Evolutionary conservation across 2,888 invertebrate species (phyloP).

Genomic region (Hirtodrosophila confusa): DNA sequence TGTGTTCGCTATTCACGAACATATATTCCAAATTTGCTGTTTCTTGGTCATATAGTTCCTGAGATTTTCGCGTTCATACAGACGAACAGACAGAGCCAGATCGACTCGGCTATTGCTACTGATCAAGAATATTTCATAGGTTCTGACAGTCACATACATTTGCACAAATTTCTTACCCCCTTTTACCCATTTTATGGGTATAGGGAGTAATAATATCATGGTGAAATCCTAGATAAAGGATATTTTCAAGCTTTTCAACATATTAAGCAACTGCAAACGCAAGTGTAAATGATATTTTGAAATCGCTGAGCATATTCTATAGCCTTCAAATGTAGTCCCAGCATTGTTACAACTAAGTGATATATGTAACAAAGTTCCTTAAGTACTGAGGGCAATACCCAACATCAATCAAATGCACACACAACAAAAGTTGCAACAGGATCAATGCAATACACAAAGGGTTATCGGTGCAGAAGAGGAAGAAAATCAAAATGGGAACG

Average conservation of each 20-base stretch:
- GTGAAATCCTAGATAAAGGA: background rate
- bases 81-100: no score
- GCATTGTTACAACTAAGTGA: constrained; percentile 17
- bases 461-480: constrained; percentile 32
- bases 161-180: no score
- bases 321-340: constrained; percentile 6
- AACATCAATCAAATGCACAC: constrained; percentile 41
- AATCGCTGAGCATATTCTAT: background rate
- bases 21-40: no score
- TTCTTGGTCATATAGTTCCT: no score
- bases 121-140: no score
- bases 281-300: background rate
- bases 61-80: no score
- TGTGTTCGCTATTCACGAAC: no score
- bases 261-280: background rate
- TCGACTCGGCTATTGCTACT: no score
- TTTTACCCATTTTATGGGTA: no score
- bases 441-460: constrained; percentile 46
- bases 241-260: constrained; percentile 3
- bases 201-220: no score
- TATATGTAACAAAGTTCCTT: constrained; percentile 19
- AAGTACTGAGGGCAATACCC: constrained; percentile 6
- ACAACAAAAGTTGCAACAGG: constrained; percentile 35
- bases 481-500: constrained; percentile 24
- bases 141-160: no score